Base-by-base conservation (phyloP, 92 coral and sea anemone genomes). In the Isaurus tuberculatus region DNA sequence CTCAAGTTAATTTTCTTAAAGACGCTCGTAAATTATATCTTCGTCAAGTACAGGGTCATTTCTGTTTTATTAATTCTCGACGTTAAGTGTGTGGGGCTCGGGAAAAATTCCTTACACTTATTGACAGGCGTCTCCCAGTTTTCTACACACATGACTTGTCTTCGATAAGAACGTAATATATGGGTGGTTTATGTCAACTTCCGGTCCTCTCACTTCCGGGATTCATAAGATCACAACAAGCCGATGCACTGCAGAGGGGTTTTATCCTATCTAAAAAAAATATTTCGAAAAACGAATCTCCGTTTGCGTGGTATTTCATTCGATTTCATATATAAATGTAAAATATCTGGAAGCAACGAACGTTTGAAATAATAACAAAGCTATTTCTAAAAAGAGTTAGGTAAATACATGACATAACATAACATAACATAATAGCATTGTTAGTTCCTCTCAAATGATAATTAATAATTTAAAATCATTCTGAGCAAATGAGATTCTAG, bases 151-250 rank as follows among this genome's bases (percentile, higher is more conserved):
- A 75, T 57, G 69, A 57, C 49, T 77, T n/a, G 14, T 33, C 66
- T 28, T 34, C 9, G 37, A 73, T 48, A 27, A 73, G 31, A 25
- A 34, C 65, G 8, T n/a, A 33, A 60, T 63, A 26, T 58, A 58
- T 58, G 70, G 55, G 36, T 77, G 70, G 82, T 55, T 75, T 73
- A 26, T 33, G 69, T 20, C 36, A 60, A 57, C 82, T 57, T 77
- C 82, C 82, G 82, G 82, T 37, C 36, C 23, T 2, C 7, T 9
- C 46, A 60, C 68, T 75, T 75, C 81, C 81, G 81, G 81, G 81
- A 75, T 31, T 75, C 43, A n/a, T 49, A 17, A 49, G 25, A 46
- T 17, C 65, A 73, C 26, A 73, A 48, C 79, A 31, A 44, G 64
- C n/a, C n/a, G n/a, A n/a, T n/a, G 40, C 23, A n/a, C 58, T n/a